Evolutionary conservation across 2,797 vertebrate genomes (phyloP).

Genomic region (Acrocephalus scirpaceus): DNA sequence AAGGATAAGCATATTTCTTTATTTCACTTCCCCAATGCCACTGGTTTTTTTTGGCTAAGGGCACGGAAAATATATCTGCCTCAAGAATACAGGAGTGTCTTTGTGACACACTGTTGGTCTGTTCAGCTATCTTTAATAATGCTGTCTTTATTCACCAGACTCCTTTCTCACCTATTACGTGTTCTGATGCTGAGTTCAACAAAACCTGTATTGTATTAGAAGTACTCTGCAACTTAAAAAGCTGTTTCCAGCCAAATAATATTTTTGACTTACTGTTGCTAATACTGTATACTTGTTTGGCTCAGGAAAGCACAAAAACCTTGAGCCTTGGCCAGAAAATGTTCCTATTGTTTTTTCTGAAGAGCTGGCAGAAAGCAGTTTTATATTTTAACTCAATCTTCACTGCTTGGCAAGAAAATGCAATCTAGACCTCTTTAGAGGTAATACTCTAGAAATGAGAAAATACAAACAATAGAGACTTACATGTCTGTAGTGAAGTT

Average conservation of each 20-base stretch:
- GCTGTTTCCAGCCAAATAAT: not conserved
- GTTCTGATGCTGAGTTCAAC: not conserved
- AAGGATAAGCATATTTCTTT: slow-evolving; percentile 32
- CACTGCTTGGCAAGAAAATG: not conserved
- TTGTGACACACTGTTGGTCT: slow-evolving; percentile 4
- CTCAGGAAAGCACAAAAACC: slow-evolving; percentile 14
- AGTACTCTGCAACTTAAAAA: not conserved
- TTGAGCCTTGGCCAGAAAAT: slow-evolving; percentile 3
- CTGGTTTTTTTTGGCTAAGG: slow-evolving; percentile 3
- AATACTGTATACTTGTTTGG: not conserved
- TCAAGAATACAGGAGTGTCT: slow-evolving; percentile 29
- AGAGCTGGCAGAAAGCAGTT: not conserved
- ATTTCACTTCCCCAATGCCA: not conserved
- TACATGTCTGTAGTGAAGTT: not conserved
- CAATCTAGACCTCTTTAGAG: not conserved
- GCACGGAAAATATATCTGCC: slow-evolving; percentile 33
- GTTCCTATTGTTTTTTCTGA: slow-evolving; percentile 33
- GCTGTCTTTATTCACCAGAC: not conserved
- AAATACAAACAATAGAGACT: not conserved
- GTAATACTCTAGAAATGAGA: not conserved
- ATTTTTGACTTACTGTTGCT: slow-evolving; percentile 4
- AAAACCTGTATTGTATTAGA: not conserved
- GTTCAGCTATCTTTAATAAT: not conserved
- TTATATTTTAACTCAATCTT: slow-evolving; percentile 35
- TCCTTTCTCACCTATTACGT: not conserved